Percentiles rank a stretch among this genome's conserved stretches.
Conservation (phyloP, 2,888 invertebrate species). For the Oscheius myriophilus region DNA sequence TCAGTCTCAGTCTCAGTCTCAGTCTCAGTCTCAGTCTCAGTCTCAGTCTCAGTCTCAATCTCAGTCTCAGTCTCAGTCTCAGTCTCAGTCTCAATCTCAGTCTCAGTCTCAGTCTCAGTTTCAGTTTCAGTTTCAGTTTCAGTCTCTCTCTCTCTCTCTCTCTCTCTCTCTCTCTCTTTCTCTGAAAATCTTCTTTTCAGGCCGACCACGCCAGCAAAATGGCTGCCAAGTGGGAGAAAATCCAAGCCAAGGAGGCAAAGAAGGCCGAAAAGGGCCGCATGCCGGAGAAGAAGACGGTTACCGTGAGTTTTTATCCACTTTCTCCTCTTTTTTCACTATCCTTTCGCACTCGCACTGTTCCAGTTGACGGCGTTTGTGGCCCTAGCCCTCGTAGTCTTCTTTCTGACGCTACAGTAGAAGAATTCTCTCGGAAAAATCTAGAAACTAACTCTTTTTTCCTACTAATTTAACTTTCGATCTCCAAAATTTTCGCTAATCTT, state of each 20-base stretch:
- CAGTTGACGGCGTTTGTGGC: constrained; percentile 24
- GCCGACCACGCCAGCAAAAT: constrained; percentile 71
- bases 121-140: too few species aligned
- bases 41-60: too few species aligned
- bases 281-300: constrained; percentile 59
- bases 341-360: constrained; percentile 5
- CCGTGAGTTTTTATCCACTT: constrained; percentile 15
- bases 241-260: constrained; percentile 70
- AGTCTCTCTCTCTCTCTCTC: too few species aligned
- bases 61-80: too few species aligned
- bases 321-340: constrained; percentile 5
- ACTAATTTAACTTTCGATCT: neutral
- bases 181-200: constrained; percentile 23
- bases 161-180: too few species aligned
- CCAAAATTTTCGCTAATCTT: constrained; percentile 1
- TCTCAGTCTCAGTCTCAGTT: too few species aligned
- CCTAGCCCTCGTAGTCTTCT: constrained; percentile 21
- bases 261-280: constrained; percentile 69
- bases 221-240: constrained; percentile 71
- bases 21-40: too few species aligned
- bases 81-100: too few species aligned
- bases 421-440: neutral
- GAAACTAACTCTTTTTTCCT: constrained; percentile 7
- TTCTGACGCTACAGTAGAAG: constrained; percentile 3
- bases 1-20: too few species aligned